These are phyloP conservation scores for Chrysotoxum bicinctum DNA, from an alignment of 2,888 invertebrate genomes.

Conservation along the genomic window DNA sequence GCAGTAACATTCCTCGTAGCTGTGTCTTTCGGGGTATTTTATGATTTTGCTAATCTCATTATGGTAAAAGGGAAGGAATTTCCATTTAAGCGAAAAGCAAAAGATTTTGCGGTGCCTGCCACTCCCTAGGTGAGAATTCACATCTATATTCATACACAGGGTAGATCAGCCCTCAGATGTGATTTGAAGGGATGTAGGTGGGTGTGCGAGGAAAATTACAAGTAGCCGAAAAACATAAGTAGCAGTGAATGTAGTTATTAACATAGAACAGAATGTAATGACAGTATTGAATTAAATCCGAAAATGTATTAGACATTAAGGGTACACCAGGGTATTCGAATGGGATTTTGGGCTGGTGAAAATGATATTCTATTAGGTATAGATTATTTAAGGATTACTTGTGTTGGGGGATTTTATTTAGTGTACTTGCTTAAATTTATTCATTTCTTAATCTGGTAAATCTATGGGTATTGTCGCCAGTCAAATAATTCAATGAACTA, in stretches of 20 bases:
- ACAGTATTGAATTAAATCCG: constrained; percentile 13
- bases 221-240: constrained; percentile 1
- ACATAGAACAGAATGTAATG: constrained; percentile 6
- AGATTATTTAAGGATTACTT: no score
- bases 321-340: background rate
- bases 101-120: background rate
- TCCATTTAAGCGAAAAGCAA: constrained; percentile 20
- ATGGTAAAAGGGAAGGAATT: constrained; percentile 37
- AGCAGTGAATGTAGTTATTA: background rate
- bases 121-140: constrained; percentile 19
- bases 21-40: constrained; percentile 44
- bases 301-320: background rate
- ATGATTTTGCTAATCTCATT: constrained; percentile 63
- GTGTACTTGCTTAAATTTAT: no score
- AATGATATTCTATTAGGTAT: no score
- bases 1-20: background rate
- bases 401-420: no score
- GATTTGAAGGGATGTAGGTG: background rate
- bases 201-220: constrained; percentile 3
- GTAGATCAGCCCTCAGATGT: background rate
- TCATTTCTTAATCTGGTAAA: no score
- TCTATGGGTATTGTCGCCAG: no score
- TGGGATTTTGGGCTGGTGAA: background rate
- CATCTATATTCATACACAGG: background rate
- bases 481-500: no score